These are phyloP conservation scores for Agrochola lota DNA, from an alignment of 2,888 invertebrate genomes.

Conservation along the genomic window DNA sequence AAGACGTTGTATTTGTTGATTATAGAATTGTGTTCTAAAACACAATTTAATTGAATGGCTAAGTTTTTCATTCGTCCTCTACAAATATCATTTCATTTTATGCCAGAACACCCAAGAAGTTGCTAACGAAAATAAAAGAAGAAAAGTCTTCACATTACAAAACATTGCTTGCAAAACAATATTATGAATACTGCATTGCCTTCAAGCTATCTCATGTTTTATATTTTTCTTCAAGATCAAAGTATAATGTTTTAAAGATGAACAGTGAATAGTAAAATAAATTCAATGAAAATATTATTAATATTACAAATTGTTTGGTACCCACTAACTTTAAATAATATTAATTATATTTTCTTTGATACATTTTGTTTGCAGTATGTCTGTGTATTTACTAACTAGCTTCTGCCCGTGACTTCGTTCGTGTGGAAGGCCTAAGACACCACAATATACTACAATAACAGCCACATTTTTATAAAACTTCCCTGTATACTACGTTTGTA, in stretches of 20 bases:
- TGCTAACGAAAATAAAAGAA: background rate
- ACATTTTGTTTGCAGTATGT: too few species aligned
- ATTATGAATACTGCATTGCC: slow-evolving; percentile 1
- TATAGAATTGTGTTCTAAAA: background rate
- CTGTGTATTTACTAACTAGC: background rate
- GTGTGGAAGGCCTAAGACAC: too few species aligned
- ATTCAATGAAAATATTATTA: slow-evolving; percentile 1
- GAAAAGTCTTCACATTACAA: background rate
- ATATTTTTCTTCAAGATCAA: slow-evolving; percentile 18
- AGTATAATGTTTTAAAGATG: slow-evolving; percentile 7
- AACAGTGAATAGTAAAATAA: background rate
- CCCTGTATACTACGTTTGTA: too few species aligned
- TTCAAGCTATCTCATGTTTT: background rate
- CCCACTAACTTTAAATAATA: too few species aligned
- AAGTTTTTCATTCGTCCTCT: background rate
- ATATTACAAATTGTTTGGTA: background rate
- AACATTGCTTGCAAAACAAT: slow-evolving; percentile 5
- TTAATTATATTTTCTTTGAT: too few species aligned
- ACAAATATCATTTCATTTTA: background rate
- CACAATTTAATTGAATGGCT: background rate
- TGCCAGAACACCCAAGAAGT: background rate
- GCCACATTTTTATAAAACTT: too few species aligned
- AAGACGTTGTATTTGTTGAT: background rate
- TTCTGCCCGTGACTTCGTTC: too few species aligned
- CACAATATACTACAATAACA: too few species aligned